Evolutionary conservation across 2,888 invertebrate species (phyloP), one percentile per base, ranked within the genome.

Genomic region (Phengaris alcon): DNA sequence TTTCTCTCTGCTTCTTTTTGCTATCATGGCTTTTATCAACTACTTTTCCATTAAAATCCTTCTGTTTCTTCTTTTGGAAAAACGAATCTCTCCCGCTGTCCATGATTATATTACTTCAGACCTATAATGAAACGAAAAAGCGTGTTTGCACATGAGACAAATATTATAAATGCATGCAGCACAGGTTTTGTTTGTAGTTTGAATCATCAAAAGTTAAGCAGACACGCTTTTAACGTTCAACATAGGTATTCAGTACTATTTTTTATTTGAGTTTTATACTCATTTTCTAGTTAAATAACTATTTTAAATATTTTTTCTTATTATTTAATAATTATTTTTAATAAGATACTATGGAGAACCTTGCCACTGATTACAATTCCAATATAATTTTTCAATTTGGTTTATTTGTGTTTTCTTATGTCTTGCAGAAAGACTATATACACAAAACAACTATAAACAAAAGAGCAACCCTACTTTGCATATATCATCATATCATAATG

Each of bases 81-180:
- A 91, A 90, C 5, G 87, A 85, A 78, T 90, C 88, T 74, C 82
- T 81, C 82, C 87, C 90, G 79, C 82, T 85, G 80, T 90, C 93
- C 93, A 93, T 93, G 79, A 78, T 80, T 79, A 77, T 79, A 75
- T 76, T 72, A 81, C 80, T 83, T 87, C 86, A 88, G 83, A 91
- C 89, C 93, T 93, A 90, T 84, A 93, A 91, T 82, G 88, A 93
- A 90, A 93, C 86, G 90, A 90, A 85, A 89, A 89, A 90, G 92
- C 92, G 93, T 93, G 91, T 90, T 92, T 89, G 86, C 86, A 86
- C 78, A 81, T 81, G 77, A 75, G 76, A 78, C 73, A 78, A 77
- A 77, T 77, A 70, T 77, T 73, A 76, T 69, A 77, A 77, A 76
- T 80, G 78, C 79, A 78, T 78, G 78, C 77, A 79, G 76, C 76